Percentiles rank a stretch among this genome's conserved stretches.
Conservation (phyloP, 2,113 vertebrate species). For the Edolisoma coerulescens region DNA sequence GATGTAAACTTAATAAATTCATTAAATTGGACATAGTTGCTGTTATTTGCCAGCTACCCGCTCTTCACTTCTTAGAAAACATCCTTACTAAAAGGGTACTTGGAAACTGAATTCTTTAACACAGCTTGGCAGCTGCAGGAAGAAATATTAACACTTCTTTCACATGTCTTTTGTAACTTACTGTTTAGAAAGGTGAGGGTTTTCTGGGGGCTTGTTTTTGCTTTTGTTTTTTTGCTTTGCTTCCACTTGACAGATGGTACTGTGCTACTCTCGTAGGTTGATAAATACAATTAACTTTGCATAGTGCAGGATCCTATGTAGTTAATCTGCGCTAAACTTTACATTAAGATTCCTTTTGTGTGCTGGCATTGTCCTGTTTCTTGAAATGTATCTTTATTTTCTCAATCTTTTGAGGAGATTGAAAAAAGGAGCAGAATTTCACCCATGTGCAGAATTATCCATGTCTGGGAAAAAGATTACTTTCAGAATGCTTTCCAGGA, state of each 20-base stretch:
- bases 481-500: slow-evolving; percentile 28
- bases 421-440: slow-evolving; percentile 44
- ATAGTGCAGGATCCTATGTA: neutral
- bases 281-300: neutral
- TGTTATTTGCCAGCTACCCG: neutral
- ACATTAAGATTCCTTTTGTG: neutral
- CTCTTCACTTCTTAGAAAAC: neutral
- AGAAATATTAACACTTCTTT: neutral
- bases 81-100: neutral
- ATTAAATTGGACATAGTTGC: neutral
- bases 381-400: slow-evolving; percentile 44
- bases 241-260: neutral
- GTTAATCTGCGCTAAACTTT: neutral
- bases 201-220: neutral
- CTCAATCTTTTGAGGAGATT: neutral
- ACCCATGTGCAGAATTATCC: slow-evolving; percentile 41
- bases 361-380: neutral
- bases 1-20: neutral
- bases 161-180: neutral
- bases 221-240: neutral
- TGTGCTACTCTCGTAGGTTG: neutral
- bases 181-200: neutral
- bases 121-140: neutral
- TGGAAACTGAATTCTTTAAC: neutral
- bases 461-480: slow-evolving; percentile 62